A percentile compares a stretch with the other conserved stretches of the same genome.
Evolutionary conservation across 2,797 vertebrate species (phyloP).

Genomic region (Falco concolor): DNA sequence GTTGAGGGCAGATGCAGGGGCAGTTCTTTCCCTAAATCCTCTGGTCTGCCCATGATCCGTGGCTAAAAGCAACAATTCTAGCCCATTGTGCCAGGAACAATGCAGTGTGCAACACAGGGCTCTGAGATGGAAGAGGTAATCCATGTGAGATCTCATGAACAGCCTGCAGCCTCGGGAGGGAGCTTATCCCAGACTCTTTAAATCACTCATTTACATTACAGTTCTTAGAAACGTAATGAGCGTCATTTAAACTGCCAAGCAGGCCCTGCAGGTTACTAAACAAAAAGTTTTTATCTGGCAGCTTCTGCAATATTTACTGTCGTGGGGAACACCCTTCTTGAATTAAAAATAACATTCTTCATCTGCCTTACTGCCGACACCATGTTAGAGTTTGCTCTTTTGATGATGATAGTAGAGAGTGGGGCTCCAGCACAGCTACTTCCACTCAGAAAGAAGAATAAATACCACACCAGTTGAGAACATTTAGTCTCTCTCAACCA

Average conservation of each 20-base stretch:
- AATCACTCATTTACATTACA: not conserved
- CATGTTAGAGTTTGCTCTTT: not conserved
- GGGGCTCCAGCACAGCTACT: not conserved
- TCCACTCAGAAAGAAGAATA: not conserved
- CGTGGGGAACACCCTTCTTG: not conserved
- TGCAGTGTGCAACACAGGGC: not conserved
- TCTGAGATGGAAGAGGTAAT: not conserved
- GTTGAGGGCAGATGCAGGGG: not conserved
- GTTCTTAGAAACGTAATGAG: not conserved
- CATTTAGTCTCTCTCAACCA: not conserved
- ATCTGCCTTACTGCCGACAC: not conserved
- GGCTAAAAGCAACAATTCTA: not conserved
- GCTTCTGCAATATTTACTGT: not conserved
- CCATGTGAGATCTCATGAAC: not conserved
- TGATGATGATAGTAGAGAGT: not conserved
- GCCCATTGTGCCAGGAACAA: not conserved
- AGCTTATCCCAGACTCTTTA: not conserved
- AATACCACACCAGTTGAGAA: rapidly evolving
- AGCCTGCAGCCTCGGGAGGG: not conserved
- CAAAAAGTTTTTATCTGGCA: not conserved
- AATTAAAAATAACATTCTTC: not conserved
- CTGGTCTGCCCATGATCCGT: not conserved
- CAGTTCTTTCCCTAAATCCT: not conserved
- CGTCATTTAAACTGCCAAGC: not conserved
- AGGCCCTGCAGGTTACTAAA: not conserved